Base-by-base conservation (phyloP, 2,113 vertebrate species). In the Forbesichthys papilliferus region DNA sequence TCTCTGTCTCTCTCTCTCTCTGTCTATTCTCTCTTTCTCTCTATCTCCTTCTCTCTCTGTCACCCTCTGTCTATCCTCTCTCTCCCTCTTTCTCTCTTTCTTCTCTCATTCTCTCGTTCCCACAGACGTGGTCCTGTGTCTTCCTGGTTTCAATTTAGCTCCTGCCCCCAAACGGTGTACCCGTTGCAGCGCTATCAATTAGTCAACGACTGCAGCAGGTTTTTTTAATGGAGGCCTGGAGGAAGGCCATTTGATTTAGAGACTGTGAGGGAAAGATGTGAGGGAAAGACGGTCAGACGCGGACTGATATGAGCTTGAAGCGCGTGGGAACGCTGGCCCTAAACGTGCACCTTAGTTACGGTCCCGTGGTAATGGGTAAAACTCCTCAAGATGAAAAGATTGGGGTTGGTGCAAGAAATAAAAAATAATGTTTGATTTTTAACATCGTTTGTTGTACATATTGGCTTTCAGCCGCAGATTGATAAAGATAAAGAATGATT, bases 111-210 rank as follows among this genome's bases (percentile, higher is more conserved):
- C 65, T 20, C 36, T 18, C 51, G 1, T 13, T 78, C 73, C 73
- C 77, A 67, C 67, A 74, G 64, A 69, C 78, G 71, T 73, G 71
- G 11, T 69, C 64, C 55, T 52, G 27, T 63, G 74, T 78, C 78
- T 84, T 89, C 86, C 85, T 86, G 89, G 85, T 88, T 91, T 84
- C 81, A 88, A 89, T 91, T 90, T 86, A 86, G 83, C 18, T 9
- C 70, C 71, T 42, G 72, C 77, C 74, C 79, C 84, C 77, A 86
- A 83, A 79, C 73, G 74, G 84, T 86, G 84, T 86, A 85, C 84
- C 75, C 69, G 85, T 87, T 87, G 86, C 82, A 86, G 78, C 79
- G 76, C 80, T 85, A 90, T 92, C 88, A 92, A 91, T 92, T 91
- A 92, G 90, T 85, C 85, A 75, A 81, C 76, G 79, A 91, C 80